These are phyloP conservation scores for Xylocampa areola DNA, from an alignment of 2,888 invertebrate species.

Conservation along the genomic window DNA sequence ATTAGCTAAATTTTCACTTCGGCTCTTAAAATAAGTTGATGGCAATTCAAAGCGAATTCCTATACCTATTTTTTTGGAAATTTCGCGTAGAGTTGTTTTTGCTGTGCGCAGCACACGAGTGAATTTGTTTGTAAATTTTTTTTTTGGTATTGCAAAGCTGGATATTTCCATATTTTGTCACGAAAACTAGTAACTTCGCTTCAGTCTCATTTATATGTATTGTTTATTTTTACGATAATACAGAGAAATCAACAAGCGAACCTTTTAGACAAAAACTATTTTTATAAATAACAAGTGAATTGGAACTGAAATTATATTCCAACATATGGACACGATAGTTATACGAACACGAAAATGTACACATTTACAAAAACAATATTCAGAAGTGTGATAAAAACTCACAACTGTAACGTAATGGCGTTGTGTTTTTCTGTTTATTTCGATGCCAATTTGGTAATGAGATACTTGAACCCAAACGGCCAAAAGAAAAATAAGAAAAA, in stretches of 20 bases:
- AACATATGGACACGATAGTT: not conserved
- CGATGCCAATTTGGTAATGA: conserved; percentile 13
- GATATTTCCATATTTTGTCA: conserved; percentile 22
- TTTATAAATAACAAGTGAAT: conserved; percentile 15
- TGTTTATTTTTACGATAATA: conserved; percentile 11
- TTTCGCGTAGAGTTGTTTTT: too few relatives aligned
- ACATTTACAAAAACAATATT: not conserved
- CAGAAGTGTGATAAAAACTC: conserved; percentile 7
- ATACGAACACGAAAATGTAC: conserved; percentile 2
- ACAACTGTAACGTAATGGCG: not conserved
- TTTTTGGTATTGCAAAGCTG: conserved; percentile 1
- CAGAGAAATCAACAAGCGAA: conserved; percentile 18
- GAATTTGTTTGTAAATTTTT: too few relatives aligned
- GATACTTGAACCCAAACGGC: not conserved
- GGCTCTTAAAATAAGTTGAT: too few relatives aligned
- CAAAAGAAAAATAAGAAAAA: too few relatives aligned
- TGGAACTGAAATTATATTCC: conserved; percentile 16
- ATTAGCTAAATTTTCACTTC: too few relatives aligned
- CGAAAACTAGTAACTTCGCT: conserved; percentile 5
- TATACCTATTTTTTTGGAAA: too few relatives aligned
- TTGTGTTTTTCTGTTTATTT: not conserved
- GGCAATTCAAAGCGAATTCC: too few relatives aligned
- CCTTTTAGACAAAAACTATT: conserved; percentile 38
- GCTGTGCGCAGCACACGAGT: too few relatives aligned
- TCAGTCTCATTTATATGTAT: not conserved